Percentiles rank a stretch among this genome's conserved stretches.
Conservation (phyloP, 2,888 invertebrate genomes). For the Torymus tubicola region DNA sequence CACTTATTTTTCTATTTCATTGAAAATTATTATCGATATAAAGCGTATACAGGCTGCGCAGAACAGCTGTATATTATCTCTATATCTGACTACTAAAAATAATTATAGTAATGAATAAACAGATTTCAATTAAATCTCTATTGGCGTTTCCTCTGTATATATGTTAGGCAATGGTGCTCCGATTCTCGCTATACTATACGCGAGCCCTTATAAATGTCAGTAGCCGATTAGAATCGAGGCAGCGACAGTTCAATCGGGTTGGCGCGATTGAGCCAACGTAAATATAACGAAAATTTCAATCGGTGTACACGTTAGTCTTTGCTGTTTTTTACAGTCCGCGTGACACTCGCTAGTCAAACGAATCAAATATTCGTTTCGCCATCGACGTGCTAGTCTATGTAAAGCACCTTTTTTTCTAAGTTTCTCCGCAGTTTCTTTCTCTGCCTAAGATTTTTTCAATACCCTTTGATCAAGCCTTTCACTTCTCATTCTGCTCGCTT, state of each 20-base stretch:
- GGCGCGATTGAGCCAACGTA: conserved; percentile 26
- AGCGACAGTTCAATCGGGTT: conserved; percentile 45
- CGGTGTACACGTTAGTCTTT: neutral
- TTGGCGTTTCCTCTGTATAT: neutral
- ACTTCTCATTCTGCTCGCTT: neutral
- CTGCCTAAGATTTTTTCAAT: neutral
- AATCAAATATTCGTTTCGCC: conserved; percentile 44
- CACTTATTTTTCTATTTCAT: no score
- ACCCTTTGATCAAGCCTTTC: conserved; percentile 39
- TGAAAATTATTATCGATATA: no score
- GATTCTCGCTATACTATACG: no score
- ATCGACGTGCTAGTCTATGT: conserved; percentile 21
- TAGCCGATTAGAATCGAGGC: conserved; percentile 39
- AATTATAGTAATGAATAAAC: no score
- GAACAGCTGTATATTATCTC: no score
- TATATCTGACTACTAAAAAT: neutral
- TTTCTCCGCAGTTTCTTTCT: conserved; percentile 25
- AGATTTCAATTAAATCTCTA: neutral
- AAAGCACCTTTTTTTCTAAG: conserved; percentile 19
- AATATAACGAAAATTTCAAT: conserved; percentile 47
- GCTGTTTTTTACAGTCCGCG: neutral
- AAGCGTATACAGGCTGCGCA: no score
- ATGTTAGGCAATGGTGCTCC: neutral
- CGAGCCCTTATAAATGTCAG: conserved; percentile 2
- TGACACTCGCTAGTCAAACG: conserved; percentile 25